Evolutionary conservation across 2,888 invertebrate genomes (phyloP).

Genomic region (Brachylomia viminalis): DNA sequence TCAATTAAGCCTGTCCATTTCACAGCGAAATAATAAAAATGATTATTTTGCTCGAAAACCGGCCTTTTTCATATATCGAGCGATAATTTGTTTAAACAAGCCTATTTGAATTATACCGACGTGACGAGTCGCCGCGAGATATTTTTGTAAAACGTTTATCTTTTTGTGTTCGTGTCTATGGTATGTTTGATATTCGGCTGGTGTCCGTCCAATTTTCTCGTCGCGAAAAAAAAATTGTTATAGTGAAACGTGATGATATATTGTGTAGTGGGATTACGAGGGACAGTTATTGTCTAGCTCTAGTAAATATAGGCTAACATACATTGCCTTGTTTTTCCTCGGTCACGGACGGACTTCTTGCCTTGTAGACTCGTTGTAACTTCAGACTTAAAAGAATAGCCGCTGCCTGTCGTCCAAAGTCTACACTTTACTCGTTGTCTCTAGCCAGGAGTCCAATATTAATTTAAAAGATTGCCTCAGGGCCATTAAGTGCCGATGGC

Average conservation of each 20-base stretch:
- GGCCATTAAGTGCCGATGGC: background rate
- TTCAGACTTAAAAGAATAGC: background rate
- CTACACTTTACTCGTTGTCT: too few species aligned
- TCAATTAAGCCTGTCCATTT: constrained; percentile 61
- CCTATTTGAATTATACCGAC: constrained; percentile 55
- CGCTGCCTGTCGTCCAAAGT: background rate
- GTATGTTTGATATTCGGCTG: constrained; percentile 57
- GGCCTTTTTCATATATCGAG: constrained; percentile 42
- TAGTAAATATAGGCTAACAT: constrained; percentile 1
- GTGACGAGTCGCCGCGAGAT: constrained; percentile 18
- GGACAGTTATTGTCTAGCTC: constrained; percentile 29
- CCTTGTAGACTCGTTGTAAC: background rate
- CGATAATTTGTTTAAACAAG: constrained; percentile 63
- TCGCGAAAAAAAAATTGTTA: constrained; percentile 31
- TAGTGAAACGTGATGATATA: constrained; percentile 41
- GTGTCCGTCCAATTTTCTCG: constrained; percentile 57
- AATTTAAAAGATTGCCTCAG: background rate
- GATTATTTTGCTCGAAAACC: constrained; percentile 42
- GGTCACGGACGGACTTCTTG: background rate
- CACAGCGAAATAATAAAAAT: constrained; percentile 59
- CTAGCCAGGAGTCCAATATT: background rate
- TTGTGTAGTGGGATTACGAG: constrained; percentile 25
- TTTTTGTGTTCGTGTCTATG: constrained; percentile 28
- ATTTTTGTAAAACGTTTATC: constrained; percentile 29
- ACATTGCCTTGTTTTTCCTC: constrained; percentile 9